Evolutionary conservation across 2,797 vertebrate species (phyloP).

Genomic region (Myotis myotis): DNA sequence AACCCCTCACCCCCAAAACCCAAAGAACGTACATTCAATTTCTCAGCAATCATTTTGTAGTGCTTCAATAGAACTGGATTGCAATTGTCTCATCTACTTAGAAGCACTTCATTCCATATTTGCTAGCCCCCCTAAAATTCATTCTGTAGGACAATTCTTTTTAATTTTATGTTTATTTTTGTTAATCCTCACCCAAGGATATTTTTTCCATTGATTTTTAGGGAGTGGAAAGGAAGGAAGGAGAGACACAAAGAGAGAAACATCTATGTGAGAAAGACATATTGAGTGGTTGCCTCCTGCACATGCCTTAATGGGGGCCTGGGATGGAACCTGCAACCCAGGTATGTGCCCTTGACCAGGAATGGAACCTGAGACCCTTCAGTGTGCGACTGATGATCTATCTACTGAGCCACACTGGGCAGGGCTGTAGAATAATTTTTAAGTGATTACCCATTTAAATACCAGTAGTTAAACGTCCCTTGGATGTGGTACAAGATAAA

Average conservation of each 20-base stretch:
- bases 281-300: too few species aligned
- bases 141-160: background rate
- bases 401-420: too few species aligned
- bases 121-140: background rate
- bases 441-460: background rate
- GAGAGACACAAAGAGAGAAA: too few species aligned
- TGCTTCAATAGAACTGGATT: background rate
- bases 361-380: too few species aligned
- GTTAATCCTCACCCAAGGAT: too few species aligned
- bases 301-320: too few species aligned
- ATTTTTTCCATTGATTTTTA: too few species aligned
- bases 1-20: background rate
- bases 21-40: constrained; percentile 26
- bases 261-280: too few species aligned
- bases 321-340: too few species aligned
- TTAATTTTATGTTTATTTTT: background rate
- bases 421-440: background rate
- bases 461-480: background rate
- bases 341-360: too few species aligned
- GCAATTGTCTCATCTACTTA: background rate
- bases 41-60: background rate
- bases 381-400: too few species aligned
- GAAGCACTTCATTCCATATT: constrained; percentile 22
- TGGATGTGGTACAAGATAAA: background rate
- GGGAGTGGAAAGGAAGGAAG: too few species aligned